phyloP scores from a whole-genome alignment of 2,113 vertebrate species.

The Austrofundulus limnaeus region DNA sequence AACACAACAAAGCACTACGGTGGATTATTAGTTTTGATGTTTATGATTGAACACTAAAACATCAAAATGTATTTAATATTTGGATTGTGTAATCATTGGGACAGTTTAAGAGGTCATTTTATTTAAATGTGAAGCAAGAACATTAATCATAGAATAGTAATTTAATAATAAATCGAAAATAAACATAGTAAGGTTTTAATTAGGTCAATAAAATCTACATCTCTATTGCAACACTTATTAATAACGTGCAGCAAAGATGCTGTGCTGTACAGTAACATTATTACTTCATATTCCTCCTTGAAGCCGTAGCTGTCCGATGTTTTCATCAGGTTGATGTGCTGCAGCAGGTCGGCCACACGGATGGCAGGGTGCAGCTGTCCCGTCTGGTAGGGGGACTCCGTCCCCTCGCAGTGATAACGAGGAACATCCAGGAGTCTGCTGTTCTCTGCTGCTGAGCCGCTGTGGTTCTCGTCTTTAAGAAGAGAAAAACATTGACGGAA shows the following conservation, averaged over 20 bases:
- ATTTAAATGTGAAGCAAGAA: slow-evolving; percentile 21
- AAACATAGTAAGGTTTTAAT: background rate
- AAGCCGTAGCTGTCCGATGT: slow-evolving; percentile 99
- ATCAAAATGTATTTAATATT: background rate
- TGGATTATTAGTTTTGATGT: background rate
- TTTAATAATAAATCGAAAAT: background rate
- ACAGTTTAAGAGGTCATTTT: slow-evolving; percentile 1
- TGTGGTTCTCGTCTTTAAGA: slow-evolving; percentile 93
- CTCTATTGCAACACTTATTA: no score
- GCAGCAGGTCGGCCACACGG: slow-evolving; percentile 94
- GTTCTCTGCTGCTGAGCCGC: slow-evolving; percentile 86
- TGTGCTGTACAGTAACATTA: slow-evolving; percentile 15
- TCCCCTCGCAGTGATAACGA: slow-evolving; percentile 95
- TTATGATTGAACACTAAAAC: slow-evolving; percentile 12
- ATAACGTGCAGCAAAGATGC: background rate
- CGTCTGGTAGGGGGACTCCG: slow-evolving; percentile 96
- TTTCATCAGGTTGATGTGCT: slow-evolving; percentile 99
- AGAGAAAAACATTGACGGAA: background rate
- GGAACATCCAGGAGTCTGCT: slow-evolving; percentile 93
- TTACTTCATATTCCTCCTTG: slow-evolving; percentile 99
- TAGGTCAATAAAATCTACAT: background rate
- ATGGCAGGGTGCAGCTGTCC: slow-evolving; percentile 98
- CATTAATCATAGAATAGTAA: slow-evolving; percentile 7
- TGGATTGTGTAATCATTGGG: slow-evolving; percentile 26
- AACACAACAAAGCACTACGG: background rate